phyloP scores from a whole-genome alignment of 2,888 invertebrate species.

The Theristus sp. region DNA sequence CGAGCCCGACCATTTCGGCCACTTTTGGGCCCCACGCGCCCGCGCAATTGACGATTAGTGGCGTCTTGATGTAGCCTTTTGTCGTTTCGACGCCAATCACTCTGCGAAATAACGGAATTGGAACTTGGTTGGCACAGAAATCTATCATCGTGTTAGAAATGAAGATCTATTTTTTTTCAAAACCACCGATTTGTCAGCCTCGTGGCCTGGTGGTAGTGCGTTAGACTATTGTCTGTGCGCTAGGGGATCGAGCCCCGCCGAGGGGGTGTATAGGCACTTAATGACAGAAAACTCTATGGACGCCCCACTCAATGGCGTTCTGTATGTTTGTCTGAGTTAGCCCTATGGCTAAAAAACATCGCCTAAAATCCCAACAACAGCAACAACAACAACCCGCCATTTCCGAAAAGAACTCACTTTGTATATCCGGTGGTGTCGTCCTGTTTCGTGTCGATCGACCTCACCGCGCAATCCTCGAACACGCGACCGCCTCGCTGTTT shows the following conservation, averaged over 20 bases:
- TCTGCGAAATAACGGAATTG: conserved; percentile 28
- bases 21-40: conserved; percentile 65
- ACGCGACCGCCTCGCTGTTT: conserved; percentile 52
- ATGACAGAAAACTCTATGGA: too few relatives aligned
- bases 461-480: conserved; percentile 53
- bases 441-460: background rate
- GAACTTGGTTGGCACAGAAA: background rate
- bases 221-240: too few relatives aligned
- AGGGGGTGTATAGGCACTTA: too few relatives aligned
- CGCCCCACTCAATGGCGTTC: too few relatives aligned
- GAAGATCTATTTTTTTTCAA: too few relatives aligned
- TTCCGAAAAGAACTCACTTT: too few relatives aligned
- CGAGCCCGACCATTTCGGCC: conserved; percentile 46
- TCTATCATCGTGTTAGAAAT: background rate
- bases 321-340: too few relatives aligned
- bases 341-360: too few relatives aligned
- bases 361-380: background rate
- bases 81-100: conserved; percentile 57
- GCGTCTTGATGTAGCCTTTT: conserved; percentile 53
- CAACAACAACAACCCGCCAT: too few relatives aligned
- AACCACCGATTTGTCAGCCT: background rate
- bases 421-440: background rate
- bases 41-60: conserved; percentile 54
- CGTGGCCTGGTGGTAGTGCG: too few relatives aligned
- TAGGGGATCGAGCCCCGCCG: too few relatives aligned